These are phyloP conservation scores for Brassicogethes aeneus DNA, from an alignment of 2,888 invertebrate genomes.

Conservation along the genomic window DNA sequence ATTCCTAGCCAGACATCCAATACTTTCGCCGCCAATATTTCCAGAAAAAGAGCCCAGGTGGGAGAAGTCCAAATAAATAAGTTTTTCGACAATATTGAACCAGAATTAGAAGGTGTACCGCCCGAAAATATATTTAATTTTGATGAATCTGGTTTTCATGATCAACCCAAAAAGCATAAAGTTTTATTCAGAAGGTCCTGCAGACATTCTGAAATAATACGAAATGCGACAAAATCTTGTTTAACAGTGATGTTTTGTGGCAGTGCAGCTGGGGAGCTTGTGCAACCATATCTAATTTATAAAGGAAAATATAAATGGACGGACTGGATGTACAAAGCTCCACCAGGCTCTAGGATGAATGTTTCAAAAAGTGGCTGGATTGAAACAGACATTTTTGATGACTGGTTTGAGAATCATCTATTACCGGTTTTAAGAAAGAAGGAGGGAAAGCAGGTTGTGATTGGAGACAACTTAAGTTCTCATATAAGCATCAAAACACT, in stretches of 20 bases:
- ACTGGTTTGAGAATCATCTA: conserved; percentile 4
- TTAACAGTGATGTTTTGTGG: conserved; percentile 16
- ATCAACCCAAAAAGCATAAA: conserved; percentile 19
- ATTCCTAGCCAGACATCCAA: too few species aligned
- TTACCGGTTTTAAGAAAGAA: conserved; percentile 4
- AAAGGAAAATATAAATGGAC: conserved; percentile 6
- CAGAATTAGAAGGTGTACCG: conserved; percentile 7
- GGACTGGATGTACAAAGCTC: conserved; percentile 4
- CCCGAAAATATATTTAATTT: conserved; percentile 17
- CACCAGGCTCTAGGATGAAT: conserved; percentile 1
- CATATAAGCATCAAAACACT: conserved; percentile 2
- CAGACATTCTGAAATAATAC: conserved; percentile 19
- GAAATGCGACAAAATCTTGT: conserved; percentile 21
- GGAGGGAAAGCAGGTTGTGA: conserved; percentile 4
- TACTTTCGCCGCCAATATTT: conserved; percentile 18
- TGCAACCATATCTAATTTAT: too few species aligned
- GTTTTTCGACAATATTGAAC: conserved; percentile 7
- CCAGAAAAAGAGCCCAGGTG: conserved; percentile 13
- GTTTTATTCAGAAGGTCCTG: conserved; percentile 14
- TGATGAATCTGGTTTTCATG: conserved; percentile 19
- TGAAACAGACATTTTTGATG: conserved; percentile 6
- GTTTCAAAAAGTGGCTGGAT: conserved; percentile 6
- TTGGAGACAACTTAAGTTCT: too few species aligned
- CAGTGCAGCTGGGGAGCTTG: too few species aligned
- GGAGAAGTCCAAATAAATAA: conserved; percentile 12